A percentile compares a stretch with the other conserved stretches of the same genome.
These are phyloP conservation scores for Campodea augens DNA, from an alignment of 1,140 invertebrate species.

Conservation along the genomic window DNA sequence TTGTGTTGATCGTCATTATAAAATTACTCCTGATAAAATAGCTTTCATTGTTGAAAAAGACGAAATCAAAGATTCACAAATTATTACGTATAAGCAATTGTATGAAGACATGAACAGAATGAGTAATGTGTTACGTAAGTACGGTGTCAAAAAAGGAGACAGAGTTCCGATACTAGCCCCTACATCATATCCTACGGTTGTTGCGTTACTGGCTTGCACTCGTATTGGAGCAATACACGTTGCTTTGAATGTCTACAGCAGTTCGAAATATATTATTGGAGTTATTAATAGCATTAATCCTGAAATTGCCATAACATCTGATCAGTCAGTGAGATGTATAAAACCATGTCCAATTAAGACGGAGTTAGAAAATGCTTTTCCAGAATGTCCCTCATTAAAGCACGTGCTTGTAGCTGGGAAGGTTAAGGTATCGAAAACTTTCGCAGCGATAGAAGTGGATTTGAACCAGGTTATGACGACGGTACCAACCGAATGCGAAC, in stretches of 20 bases:
- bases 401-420: too few relatives aligned
- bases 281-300: slow-evolving; percentile 29
- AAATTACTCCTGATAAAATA: background rate
- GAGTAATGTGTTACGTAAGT: background rate
- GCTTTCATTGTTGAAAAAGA: background rate
- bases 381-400: too few relatives aligned
- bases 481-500: slow-evolving; percentile 17
- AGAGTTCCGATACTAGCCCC: background rate
- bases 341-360: too few relatives aligned
- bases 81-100: background rate
- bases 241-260: slow-evolving; percentile 40
- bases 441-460: too few relatives aligned
- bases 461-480: too few relatives aligned
- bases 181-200: background rate
- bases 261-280: slow-evolving; percentile 31
- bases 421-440: too few relatives aligned
- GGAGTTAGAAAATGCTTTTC: too few relatives aligned
- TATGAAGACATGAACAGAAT: background rate
- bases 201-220: slow-evolving; percentile 6
- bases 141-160: background rate
- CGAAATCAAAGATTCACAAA: background rate
- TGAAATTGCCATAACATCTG: background rate
- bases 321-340: background rate
- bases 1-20: background rate
- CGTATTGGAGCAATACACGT: slow-evolving; percentile 30